A percentile compares a stretch with the other conserved stretches of the same genome.
These are phyloP conservation scores for Monochamus saltuarius DNA, from an alignment of 1,140 invertebrate genomes.

Conservation along the genomic window DNA sequence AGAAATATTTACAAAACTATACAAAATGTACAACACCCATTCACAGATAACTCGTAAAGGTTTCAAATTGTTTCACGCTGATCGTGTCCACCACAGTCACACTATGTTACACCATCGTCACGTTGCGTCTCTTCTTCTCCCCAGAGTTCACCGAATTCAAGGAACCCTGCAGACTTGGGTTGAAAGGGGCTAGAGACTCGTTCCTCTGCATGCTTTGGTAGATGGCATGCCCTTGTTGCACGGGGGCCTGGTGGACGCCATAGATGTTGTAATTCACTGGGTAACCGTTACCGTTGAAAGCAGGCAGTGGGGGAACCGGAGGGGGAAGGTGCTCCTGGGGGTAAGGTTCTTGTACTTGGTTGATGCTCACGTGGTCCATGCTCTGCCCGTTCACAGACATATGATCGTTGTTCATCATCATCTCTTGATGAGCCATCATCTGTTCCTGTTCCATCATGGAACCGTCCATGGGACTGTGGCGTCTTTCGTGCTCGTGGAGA, in stretches of 20 bases:
- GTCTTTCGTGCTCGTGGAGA: constrained; percentile 61
- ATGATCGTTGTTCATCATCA: constrained; percentile 40
- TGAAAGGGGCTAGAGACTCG: constrained; percentile 53
- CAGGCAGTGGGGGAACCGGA: constrained; percentile 50
- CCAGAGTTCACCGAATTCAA: constrained; percentile 59
- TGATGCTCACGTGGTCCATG: constrained; percentile 40
- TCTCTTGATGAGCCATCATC: constrained; percentile 38
- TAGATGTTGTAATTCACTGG: constrained; percentile 51
- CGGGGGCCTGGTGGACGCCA: constrained; percentile 48
- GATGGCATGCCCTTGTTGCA: constrained; percentile 39
- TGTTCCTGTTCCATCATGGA: constrained; percentile 44
- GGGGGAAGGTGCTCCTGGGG: constrained; percentile 41
- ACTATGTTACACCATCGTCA: constrained; percentile 59
- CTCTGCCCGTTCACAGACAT: constrained; percentile 48
- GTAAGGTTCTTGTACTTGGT: constrained; percentile 47
- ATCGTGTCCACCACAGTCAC: constrained; percentile 39
- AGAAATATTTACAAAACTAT: constrained; percentile 11
- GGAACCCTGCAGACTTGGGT: constrained; percentile 58
- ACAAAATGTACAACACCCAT: constrained; percentile 14
- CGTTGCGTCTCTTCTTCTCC: constrained; percentile 58
- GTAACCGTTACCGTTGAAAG: constrained; percentile 44
- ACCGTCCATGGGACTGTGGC: constrained; percentile 54
- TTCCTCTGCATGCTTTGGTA: constrained; percentile 52
- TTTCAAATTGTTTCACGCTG: constrained; percentile 35
- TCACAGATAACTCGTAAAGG: constrained; percentile 37